A percentile compares a stretch with the other conserved stretches of the same genome.
phyloP scores from a whole-genome alignment of 2,113 vertebrate species.

The Calyptomena viridis region DNA sequence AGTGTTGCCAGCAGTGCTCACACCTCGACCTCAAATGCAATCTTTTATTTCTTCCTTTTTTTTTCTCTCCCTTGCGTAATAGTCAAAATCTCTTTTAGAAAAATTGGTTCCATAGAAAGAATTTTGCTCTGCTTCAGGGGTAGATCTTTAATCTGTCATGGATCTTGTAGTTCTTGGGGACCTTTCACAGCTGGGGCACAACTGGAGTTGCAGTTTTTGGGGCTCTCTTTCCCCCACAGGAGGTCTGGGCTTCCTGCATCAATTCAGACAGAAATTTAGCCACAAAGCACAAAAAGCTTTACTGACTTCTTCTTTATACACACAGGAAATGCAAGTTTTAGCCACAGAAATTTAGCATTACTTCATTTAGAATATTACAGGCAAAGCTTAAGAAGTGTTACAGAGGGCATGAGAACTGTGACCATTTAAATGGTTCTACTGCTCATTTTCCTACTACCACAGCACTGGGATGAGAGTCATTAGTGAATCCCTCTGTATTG shows the following conservation, averaged over 20 bases:
- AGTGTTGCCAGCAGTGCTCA: not conserved
- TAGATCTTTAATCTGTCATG: not conserved
- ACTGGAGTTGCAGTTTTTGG: not conserved
- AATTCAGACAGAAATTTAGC: not conserved
- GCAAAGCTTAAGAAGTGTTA: not conserved
- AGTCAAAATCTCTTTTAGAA: not conserved
- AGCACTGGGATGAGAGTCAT: not conserved
- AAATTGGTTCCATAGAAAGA: not conserved
- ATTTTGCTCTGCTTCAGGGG: not conserved
- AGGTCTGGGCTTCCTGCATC: not conserved
- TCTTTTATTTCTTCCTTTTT: not conserved
- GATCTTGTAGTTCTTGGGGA: not conserved
- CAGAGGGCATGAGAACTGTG: not conserved
- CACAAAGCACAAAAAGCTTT: constrained; percentile 27
- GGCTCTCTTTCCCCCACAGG: not conserved
- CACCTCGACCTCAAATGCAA: not conserved
- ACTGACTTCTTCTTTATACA: constrained; percentile 1
- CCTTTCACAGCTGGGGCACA: not conserved
- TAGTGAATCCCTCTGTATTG: not conserved
- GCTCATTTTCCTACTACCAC: not conserved
- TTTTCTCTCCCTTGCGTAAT: not conserved
- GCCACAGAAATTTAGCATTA: not conserved
- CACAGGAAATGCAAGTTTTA: not conserved
- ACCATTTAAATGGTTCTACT: not conserved
- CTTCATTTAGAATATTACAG: not conserved